Evolutionary conservation across 1,140 invertebrate species (phyloP), one percentile per base, ranked within the genome.

Genomic region (Drosophila bifasciata): DNA sequence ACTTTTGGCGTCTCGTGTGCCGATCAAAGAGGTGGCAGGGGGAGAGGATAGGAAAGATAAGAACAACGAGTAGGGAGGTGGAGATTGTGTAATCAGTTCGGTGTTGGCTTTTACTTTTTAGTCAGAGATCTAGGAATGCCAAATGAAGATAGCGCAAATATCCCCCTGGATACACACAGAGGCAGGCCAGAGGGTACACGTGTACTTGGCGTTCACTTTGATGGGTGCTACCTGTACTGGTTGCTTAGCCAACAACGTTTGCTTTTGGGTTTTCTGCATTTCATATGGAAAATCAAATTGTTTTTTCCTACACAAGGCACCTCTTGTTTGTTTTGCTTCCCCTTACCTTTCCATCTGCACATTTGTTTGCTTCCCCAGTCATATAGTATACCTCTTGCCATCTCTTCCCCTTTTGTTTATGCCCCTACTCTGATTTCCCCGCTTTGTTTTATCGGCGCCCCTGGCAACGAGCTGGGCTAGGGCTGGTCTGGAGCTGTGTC

Each of bases 1-100:
- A n/a, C n/a, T 72, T 85, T 86, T 86, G 50, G 76, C 74, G 81
- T 77, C 69, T 81, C 81, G 81, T 86, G 76, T 86, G 81, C 81
- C 60, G 36, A 70, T 44, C 19, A 17, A 39, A 13, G 16, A 13
- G 16, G 8, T 17, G 36, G 43, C 7, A 55, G 23, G 17, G 23
- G 25, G 49, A 25, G 69, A 36, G 11, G 40, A 9, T 45, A 17
- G 1, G 5, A 25, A 58, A 58, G 76, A 70, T 77, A 77, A 63
- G 45, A 74, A 45, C 51, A 25, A 64, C 60, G 41, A 40, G 28
- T 7, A 28, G 28, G 28, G 0, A 13, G 40, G 40, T 2, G 23
- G 45, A 63, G 70, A 73, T 73, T 73, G 71, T 62, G 52, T 72
- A 73, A 73, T 73, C 70, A 63, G 45, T 73, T 51, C 45, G 8